phyloP scores from a whole-genome alignment of 2,797 vertebrate species.

The Sebastes kiyomatsui region DNA sequence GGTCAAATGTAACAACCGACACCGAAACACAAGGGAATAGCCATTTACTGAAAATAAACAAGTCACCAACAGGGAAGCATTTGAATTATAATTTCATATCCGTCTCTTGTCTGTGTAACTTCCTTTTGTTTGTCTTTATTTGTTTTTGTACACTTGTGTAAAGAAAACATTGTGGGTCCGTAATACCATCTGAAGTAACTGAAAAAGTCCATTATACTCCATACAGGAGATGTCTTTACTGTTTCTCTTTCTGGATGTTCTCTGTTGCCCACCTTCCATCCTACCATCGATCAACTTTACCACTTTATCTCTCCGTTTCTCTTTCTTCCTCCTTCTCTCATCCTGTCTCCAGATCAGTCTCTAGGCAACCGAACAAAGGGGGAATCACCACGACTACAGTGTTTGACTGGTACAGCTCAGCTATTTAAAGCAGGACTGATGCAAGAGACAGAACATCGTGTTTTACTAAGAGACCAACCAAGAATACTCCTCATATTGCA shows the following conservation, averaged over 20 bases:
- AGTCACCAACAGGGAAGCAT: neutral
- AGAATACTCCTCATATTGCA: neutral
- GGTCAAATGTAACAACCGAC: neutral
- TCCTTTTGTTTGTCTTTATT: neutral
- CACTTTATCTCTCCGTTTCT: neutral
- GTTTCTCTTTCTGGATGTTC: neutral
- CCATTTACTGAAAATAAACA: neutral
- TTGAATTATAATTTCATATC: neutral
- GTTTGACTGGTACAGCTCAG: conserved; percentile 33
- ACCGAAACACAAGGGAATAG: neutral
- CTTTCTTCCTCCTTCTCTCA: conserved; percentile 1
- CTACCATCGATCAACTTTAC: conserved; percentile 17
- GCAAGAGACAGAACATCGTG: conserved; percentile 30
- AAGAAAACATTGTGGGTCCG: neutral
- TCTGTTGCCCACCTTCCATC: neutral
- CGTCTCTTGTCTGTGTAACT: neutral
- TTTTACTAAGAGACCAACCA: neutral
- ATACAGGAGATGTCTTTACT: neutral
- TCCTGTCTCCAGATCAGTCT: conserved; percentile 50
- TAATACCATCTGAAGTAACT: neutral
- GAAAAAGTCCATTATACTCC: neutral
- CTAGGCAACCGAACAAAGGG: conserved; percentile 67
- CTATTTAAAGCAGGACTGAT: conserved; percentile 58
- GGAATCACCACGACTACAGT: conserved; percentile 39
- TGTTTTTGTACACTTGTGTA: neutral